Conservation (phyloP, 2,888 invertebrate genomes). For the Nebria brevicollis region DNA sequence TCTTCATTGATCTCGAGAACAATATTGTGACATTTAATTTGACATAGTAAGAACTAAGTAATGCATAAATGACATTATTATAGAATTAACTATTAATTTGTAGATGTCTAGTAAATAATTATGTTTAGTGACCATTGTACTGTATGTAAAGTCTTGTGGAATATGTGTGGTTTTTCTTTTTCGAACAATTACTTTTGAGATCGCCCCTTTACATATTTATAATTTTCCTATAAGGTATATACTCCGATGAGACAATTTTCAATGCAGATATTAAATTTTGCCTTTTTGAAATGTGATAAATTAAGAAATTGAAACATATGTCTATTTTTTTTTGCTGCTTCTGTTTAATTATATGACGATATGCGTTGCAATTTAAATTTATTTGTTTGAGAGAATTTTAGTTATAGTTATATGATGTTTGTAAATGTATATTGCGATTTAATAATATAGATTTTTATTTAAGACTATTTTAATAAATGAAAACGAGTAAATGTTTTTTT, state of each 20-base stretch:
- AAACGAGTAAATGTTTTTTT: background rate
- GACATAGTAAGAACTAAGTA: background rate
- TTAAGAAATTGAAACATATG: background rate
- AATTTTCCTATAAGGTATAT: background rate
- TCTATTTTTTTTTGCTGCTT: background rate
- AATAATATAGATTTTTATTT: background rate
- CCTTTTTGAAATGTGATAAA: background rate
- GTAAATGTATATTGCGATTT: background rate
- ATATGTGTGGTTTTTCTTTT: conserved; percentile 22
- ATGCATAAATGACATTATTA: conserved; percentile 1
- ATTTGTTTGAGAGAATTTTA: background rate
- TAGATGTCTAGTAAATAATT: background rate
- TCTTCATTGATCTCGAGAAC: conserved; percentile 42
- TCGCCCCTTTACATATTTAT: background rate
- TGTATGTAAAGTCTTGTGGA: conserved; percentile 28
- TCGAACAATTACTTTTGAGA: background rate
- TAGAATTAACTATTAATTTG: conserved; percentile 1
- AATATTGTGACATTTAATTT: conserved; percentile 40
- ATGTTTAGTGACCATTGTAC: conserved; percentile 9
- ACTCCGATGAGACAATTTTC: background rate
- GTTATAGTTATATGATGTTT: background rate
- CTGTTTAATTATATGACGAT: background rate
- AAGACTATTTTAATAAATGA: background rate
- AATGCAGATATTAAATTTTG: conserved; percentile 1
- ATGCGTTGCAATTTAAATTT: background rate